Percentiles rank a stretch among this genome's conserved stretches.
These are phyloP conservation scores for Sminthurides aquaticus DNA, from an alignment of 2,888 invertebrate species.

Conservation along the genomic window DNA sequence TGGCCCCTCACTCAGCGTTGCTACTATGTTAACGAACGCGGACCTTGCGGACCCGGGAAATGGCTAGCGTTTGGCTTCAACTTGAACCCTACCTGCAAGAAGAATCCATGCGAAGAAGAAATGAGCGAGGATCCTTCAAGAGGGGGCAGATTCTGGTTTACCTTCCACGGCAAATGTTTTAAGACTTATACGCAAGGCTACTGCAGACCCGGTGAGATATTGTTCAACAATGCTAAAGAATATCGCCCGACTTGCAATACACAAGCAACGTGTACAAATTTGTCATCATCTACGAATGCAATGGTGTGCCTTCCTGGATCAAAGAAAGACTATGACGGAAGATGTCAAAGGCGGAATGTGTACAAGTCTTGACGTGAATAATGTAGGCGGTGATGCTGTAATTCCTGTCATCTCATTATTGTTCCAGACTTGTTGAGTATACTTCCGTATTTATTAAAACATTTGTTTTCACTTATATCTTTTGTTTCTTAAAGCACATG, in stretches of 20 bases:
- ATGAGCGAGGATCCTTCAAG: slow-evolving; percentile 26
- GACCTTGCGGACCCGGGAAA: slow-evolving; percentile 38
- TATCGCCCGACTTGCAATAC: slow-evolving; percentile 34
- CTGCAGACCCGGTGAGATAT: slow-evolving; percentile 31
- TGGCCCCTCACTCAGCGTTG: slow-evolving; percentile 35
- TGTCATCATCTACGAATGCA: not conserved
- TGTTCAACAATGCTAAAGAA: slow-evolving; percentile 37
- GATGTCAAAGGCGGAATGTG: slow-evolving; percentile 23
- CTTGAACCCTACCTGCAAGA: slow-evolving; percentile 27
- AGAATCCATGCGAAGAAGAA: slow-evolving; percentile 31
- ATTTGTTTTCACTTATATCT: no score
- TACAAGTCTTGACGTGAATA: slow-evolving; percentile 4
- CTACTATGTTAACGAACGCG: slow-evolving; percentile 39
- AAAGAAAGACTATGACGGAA: slow-evolving; percentile 29
- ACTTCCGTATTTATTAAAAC: no score
- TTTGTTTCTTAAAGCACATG: no score
- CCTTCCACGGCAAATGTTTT: slow-evolving; percentile 34
- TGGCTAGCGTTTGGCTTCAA: slow-evolving; percentile 40
- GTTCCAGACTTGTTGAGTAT: not conserved
- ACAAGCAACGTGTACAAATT: slow-evolving; percentile 20
- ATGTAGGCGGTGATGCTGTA: not conserved
- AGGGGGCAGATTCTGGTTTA: slow-evolving; percentile 38
- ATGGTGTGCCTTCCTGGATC: slow-evolving; percentile 36
- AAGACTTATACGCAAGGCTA: slow-evolving; percentile 36
- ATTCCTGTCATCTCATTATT: not conserved